A percentile compares a stretch with the other conserved stretches of the same genome.
These are phyloP conservation scores for Guaruba guarouba DNA, from an alignment of 2,113 vertebrate genomes.

Conservation along the genomic window DNA sequence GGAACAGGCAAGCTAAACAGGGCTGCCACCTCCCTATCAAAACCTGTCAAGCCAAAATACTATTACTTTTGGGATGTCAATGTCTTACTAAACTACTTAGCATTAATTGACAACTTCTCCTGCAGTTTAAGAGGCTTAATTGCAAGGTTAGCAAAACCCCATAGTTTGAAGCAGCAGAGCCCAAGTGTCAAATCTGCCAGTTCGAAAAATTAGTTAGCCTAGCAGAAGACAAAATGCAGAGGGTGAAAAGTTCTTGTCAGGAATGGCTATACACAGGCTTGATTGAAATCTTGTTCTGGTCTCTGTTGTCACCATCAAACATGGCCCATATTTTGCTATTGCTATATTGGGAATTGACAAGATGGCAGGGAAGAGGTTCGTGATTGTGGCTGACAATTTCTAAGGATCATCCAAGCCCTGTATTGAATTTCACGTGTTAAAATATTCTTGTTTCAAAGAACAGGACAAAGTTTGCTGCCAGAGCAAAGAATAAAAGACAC, in stretches of 20 bases:
- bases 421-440: neutral
- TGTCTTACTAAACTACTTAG: conserved; percentile 59
- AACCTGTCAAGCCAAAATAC: conserved; percentile 68
- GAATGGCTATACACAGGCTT: neutral
- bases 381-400: neutral
- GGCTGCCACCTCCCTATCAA: conserved; percentile 68
- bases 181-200: conserved; percentile 55
- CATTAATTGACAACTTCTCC: conserved; percentile 63
- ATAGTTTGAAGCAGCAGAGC: conserved; percentile 22
- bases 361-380: neutral
- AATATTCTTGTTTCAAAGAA: neutral
- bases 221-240: conserved; percentile 8
- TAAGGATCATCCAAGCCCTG: neutral
- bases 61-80: conserved; percentile 57
- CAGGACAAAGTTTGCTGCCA: neutral
- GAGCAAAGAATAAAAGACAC: neutral
- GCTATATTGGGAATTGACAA: neutral
- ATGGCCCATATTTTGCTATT: neutral
- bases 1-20: conserved; percentile 65
- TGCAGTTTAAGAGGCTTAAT: conserved; percentile 46
- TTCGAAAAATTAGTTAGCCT: conserved; percentile 38
- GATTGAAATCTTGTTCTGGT: neutral
- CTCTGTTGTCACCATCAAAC: neutral
- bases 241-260: conserved; percentile 14
- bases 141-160: conserved; percentile 51